phyloP scores from a whole-genome alignment of 92 coral and sea anemone genomes.

The Zoanthus sociatus region DNA sequence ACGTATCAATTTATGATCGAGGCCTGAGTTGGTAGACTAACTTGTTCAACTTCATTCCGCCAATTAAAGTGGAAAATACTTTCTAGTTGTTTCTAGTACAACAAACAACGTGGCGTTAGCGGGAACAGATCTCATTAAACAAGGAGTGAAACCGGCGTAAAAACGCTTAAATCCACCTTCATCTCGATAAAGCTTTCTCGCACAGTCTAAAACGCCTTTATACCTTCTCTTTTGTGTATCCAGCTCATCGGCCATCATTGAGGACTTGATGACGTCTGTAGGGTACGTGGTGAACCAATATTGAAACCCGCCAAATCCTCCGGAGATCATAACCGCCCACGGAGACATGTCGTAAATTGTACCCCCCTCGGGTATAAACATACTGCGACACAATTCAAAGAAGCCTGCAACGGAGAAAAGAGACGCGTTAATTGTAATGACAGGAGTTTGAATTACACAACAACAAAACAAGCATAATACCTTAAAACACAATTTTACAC shows the following conservation, averaged over 20 bases:
- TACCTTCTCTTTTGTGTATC: conserved; percentile 69
- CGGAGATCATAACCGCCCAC: conserved; percentile 70
- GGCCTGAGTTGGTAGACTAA: too few relatives aligned
- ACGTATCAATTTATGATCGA: too few relatives aligned
- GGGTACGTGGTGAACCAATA: conserved; percentile 92
- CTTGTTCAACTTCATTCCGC: background rate
- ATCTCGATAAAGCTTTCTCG: conserved; percentile 62
- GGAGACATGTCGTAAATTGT: conserved; percentile 81
- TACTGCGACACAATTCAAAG: conserved; percentile 72
- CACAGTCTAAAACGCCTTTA: conserved; percentile 75
- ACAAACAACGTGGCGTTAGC: conserved; percentile 86
- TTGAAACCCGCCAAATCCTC: conserved; percentile 85
- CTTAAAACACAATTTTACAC: too few relatives aligned
- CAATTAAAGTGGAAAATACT: conserved; percentile 62
- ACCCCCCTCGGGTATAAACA: conserved; percentile 84
- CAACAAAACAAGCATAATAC: too few relatives aligned
- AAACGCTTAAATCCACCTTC: conserved; percentile 87
- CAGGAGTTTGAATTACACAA: too few relatives aligned
- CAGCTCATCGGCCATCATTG: conserved; percentile 88
- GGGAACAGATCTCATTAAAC: conserved; percentile 84
- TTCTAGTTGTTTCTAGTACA: conserved; percentile 84
- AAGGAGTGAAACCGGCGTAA: conserved; percentile 84
- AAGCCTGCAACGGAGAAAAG: conserved; percentile 62
- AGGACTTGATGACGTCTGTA: conserved; percentile 86
- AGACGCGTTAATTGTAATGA: background rate